Evolutionary conservation across 2,888 invertebrate species (phyloP), one percentile per base, ranked within the genome.

Genomic region (Odontomyia ornata): DNA sequence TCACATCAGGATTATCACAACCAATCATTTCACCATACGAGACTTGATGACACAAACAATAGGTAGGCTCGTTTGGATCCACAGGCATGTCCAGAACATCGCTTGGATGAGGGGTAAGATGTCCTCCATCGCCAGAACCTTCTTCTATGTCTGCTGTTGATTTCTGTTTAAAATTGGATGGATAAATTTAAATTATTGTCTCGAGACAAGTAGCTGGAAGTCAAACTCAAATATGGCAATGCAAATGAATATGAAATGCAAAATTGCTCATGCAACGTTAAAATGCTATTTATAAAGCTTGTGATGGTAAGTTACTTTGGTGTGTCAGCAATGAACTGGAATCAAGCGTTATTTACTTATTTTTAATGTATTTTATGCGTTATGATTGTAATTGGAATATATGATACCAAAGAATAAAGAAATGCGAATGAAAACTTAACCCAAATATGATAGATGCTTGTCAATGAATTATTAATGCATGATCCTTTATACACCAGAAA

Each of bases 61-160:
- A 99, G 0, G 98, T 98, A 0, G 99, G 99, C 85, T 99, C 99
- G 84, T 99, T 99, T 0, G 99, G 99, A 89, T 99, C 95, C 0
- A 95, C 95, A 0, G 95, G 95, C 95, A 95, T 95, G 81, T 95
- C 95, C 47, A 95, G 88, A 13, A 95, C 95, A 84, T 95, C 98
- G 80, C 97, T 95, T 0, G 96, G 94, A 87, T 95, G 95, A 13
- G 86, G 85, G 28, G 84, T 81, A 65, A 84, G 84, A 76, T 84
- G 84, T 28, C 90, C 84, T 90, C 84, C 84, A 78, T 87, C 87
- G 69, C 85, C 84, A 69, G 96, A 89, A 0, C 84, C 85, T 78
- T 87, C 97, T 78, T 87, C 87, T 60, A 84, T 80, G 65, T 87
- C 87, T 46, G 82, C 81, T 71, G 60, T 23, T 52, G 82, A 83